Conservation (phyloP, 1,140 invertebrate genomes). For the Paraescarpia echinospica region DNA sequence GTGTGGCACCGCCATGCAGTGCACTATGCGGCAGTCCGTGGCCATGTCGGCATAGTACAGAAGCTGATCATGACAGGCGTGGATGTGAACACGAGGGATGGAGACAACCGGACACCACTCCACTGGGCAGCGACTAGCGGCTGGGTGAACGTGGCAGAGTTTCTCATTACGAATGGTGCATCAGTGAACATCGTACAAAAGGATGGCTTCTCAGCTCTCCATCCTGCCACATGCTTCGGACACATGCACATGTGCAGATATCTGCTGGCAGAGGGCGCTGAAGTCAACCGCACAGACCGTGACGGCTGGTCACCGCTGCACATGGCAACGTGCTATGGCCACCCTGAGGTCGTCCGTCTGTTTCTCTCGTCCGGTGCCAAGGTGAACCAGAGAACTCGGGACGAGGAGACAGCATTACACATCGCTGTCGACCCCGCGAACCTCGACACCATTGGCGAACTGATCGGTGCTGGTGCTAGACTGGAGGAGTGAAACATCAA, state of each 20-base stretch:
- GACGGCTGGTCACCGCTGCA: conserved; percentile 50
- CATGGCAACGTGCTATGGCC: conserved; percentile 47
- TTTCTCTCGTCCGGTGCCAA: conserved; percentile 37
- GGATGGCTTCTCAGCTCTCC: conserved; percentile 49
- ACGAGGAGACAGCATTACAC: conserved; percentile 43
- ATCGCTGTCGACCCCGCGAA: conserved; percentile 43
- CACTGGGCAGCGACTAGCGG: conserved; percentile 50
- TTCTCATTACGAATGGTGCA: conserved; percentile 39
- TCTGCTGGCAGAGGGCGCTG: conserved; percentile 39
- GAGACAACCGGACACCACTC: conserved; percentile 46
- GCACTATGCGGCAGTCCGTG: conserved; percentile 46
- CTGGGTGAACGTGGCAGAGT: conserved; percentile 37
- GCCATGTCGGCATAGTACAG: conserved; percentile 38
- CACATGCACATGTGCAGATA: conserved; percentile 39
- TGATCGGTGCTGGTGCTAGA: conserved; percentile 34
- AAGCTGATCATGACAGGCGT: conserved; percentile 40
- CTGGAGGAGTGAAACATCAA: conserved; percentile 37
- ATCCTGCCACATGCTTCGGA: conserved; percentile 46
- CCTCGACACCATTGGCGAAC: conserved; percentile 36
- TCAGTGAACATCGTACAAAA: conserved; percentile 43
- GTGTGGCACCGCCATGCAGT: conserved; percentile 45
- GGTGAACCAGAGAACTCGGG: conserved; percentile 36
- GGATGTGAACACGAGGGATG: conserved; percentile 42
- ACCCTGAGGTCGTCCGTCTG: conserved; percentile 37
- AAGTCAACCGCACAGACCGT: conserved; percentile 38